phyloP scores from a whole-genome alignment of 2,113 vertebrate species.

The Herpailurus yagouaroundi region DNA sequence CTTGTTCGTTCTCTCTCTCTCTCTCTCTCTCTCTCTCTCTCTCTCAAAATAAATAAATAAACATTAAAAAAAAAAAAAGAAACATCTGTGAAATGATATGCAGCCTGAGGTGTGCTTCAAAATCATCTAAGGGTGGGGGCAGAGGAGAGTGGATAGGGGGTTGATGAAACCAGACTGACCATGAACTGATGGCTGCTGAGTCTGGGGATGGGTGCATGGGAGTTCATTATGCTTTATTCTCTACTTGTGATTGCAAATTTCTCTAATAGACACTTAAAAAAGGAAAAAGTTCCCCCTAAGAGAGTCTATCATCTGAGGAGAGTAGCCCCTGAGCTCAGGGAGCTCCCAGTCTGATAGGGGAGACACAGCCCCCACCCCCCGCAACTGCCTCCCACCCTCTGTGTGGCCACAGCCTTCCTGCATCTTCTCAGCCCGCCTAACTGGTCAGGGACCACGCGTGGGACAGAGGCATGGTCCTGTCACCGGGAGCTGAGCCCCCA shows the following conservation, averaged over 20 bases:
- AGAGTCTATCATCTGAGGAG: not conserved
- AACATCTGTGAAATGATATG: not conserved
- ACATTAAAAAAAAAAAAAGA: not conserved
- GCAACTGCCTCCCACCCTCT: not conserved
- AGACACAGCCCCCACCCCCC: not conserved
- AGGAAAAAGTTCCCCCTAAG: not conserved
- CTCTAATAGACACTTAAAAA: not conserved
- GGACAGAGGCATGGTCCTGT: not conserved
- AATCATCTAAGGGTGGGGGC: not conserved
- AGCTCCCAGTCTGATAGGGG: not conserved
- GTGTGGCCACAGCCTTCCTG: not conserved
- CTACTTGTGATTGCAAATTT: not conserved
- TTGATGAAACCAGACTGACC: not conserved
- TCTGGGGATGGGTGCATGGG: not conserved
- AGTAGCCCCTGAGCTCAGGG: not conserved
- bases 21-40: too few species aligned
- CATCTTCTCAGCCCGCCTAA: not conserved
- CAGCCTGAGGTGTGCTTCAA: not conserved
- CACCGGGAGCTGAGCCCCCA: not conserved
- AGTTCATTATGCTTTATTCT: not conserved
- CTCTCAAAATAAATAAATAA: too few species aligned
- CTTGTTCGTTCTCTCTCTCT: too few species aligned
- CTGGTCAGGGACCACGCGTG: not conserved
- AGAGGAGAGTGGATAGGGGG: rapidly evolving
- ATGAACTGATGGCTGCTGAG: not conserved